Base-by-base conservation (phyloP, 2,888 invertebrate species). In the Cantharis rufa region DNA sequence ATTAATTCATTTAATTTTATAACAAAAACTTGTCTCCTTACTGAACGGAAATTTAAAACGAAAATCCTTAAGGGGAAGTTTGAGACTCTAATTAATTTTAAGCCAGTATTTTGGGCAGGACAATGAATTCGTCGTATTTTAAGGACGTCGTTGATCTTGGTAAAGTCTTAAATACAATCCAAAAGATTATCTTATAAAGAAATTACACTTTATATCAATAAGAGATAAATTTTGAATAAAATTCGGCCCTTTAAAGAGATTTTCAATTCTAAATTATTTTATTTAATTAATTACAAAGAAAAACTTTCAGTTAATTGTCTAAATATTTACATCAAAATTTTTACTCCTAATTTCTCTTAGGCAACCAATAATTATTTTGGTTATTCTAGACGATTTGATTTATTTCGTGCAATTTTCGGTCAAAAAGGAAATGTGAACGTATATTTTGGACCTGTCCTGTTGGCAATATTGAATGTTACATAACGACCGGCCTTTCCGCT, bases 391-490 rank as follows among this genome's bases (percentile, higher is more conserved):
- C 76, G 73, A 78, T 78, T 76, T 76, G 71, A 76, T 71, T 64
- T 74, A 74, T 78, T 71, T 62, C 70, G 61, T 76, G 76, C 74
- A 78, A 75, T 70, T 75, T 78, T 76, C 71, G 78, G 64, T 62
- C 75, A 64, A 66, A 48, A 69, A 74, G 77, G 77, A 78, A 75
- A 77, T 74, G 75, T 72, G 69, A 73, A 74, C 78, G 24, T 78
- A 78, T 78, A 78, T 78, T 78, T 76, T 72, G 70, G 24, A 48
- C 48, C 72, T 74, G 72, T 75, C 77, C 71, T 71, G 69, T 61
- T 70, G 66, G 70, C 76, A 72, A 78, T 78, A 78, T 78, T 78
- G 78, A 78, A 78, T 78, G 78, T 76, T 76, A 78, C 76, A 73
- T 76, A 74, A 74, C 72, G 71, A 74, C 74, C 74, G 79, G 68